A percentile compares a stretch with the other conserved stretches of the same genome.
Evolutionary conservation across 2,797 vertebrate species (phyloP).

Genomic region (Brotula barbata): DNA sequence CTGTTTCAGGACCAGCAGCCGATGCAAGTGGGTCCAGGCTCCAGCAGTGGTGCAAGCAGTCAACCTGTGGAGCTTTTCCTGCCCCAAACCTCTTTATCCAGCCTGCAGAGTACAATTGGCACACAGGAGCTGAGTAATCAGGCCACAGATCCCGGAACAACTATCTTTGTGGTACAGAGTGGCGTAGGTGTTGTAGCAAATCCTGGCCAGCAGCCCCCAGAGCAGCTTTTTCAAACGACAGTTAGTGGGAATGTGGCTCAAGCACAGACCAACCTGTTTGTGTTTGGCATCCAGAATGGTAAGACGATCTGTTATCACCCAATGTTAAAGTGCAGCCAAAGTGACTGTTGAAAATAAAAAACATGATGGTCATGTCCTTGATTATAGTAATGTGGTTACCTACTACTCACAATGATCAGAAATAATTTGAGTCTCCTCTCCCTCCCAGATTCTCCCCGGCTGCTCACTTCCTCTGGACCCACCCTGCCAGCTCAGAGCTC

Average conservation of each 20-base stretch:
- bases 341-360: background rate
- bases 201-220: slow-evolving; percentile 83
- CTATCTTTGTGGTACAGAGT: slow-evolving; percentile 89
- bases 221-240: slow-evolving; percentile 88
- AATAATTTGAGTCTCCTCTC: background rate
- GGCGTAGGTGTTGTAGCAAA: slow-evolving; percentile 79
- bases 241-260: slow-evolving; percentile 85
- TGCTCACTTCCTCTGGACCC: slow-evolving; percentile 84
- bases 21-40: slow-evolving; percentile 91
- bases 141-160: slow-evolving; percentile 70
- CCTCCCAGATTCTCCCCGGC: slow-evolving; percentile 86
- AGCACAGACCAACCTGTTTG: slow-evolving; percentile 89
- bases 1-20: slow-evolving; percentile 94
- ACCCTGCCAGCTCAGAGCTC: slow-evolving; percentile 86
- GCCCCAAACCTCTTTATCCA: slow-evolving; percentile 89
- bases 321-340: background rate
- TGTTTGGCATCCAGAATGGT: slow-evolving; percentile 97
- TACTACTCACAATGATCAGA: too few species aligned
- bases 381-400: too few species aligned
- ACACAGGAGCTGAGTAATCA: slow-evolving; percentile 89
- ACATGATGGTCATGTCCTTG: background rate
- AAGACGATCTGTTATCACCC: slow-evolving; percentile 56
- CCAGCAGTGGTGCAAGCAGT: slow-evolving; percentile 82
- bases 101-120: slow-evolving; percentile 86
- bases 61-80: slow-evolving; percentile 92